phyloP scores from a whole-genome alignment of 2,113 vertebrate species.

The Rhodinocichla rosea region DNA sequence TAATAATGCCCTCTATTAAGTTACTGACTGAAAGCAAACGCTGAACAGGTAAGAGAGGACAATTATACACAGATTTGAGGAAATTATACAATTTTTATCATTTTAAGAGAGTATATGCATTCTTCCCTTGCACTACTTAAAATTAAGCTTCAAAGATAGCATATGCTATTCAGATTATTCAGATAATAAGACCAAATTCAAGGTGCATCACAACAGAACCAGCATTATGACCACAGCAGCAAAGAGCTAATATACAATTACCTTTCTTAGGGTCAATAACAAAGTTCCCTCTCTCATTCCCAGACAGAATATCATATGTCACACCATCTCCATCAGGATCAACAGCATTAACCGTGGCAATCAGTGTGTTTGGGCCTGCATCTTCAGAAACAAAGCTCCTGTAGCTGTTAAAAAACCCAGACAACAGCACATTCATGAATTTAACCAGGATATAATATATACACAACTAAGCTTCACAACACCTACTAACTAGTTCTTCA shows the following conservation, averaged over 20 bases:
- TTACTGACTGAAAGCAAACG: neutral
- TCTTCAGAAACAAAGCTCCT: slow-evolving; percentile 90
- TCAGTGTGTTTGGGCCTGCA: slow-evolving; percentile 84
- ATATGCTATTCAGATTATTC: neutral
- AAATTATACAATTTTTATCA: accelerated
- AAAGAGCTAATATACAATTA: slow-evolving; percentile 11
- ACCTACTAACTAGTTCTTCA: neutral
- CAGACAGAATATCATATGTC: slow-evolving; percentile 79
- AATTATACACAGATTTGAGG: neutral
- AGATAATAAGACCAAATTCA: neutral
- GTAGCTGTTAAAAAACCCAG: slow-evolving; percentile 74
- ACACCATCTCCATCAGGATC: slow-evolving; percentile 88
- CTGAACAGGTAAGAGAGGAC: neutral
- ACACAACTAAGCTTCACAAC: neutral
- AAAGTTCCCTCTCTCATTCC: slow-evolving; percentile 85
- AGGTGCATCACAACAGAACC: neutral
- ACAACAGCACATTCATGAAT: neutral
- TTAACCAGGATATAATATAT: neutral
- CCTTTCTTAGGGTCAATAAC: slow-evolving; percentile 88
- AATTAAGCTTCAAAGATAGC: neutral
- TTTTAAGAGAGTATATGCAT: neutral
- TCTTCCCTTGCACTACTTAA: neutral
- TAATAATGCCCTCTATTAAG: neutral
- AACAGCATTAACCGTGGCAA: slow-evolving; percentile 85
- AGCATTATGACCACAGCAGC: neutral